Base-by-base conservation (phyloP, 2,888 invertebrate genomes). In the Erynnis tages region DNA sequence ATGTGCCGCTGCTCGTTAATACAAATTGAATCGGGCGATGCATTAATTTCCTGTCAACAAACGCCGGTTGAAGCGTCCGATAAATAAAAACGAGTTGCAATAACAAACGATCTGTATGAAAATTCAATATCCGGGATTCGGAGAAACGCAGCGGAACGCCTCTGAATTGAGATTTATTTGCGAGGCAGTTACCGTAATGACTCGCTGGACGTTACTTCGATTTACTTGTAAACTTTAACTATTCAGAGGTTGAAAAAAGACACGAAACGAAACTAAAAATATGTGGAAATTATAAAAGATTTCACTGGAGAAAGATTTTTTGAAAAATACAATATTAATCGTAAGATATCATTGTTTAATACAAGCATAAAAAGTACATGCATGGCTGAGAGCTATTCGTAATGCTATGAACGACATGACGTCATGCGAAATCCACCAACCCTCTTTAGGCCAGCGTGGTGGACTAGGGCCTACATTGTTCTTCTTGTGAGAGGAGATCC, bases 11-110 rank as follows among this genome's bases (percentile, higher is more conserved):
- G 60, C 63, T 71, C 68, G 73, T 74, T 74, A 74, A 70, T 68
- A 69, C 65, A 69, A 74, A 76, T 75, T 65, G 73, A 73, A 74
- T 76, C 71, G 65, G 68, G 58, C 65, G 71, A 71, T 79, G 80
- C 79, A 83, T 82, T 87, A 85, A 88, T 87, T 82, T 88, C 87
- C 87, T 84, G 83, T 73, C 77, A 79, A 72, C 72, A 73, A 71
- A 72, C 71, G 73, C 72, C 65, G 63, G 67, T 71, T 79, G 69
- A 80, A 81, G 76, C 67, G 72, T 65, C 63, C 76, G 71, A 79
- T 77, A 82, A 79, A 79, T 79, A 80, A 83, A 79, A 82, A 73
- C 66, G 66, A 64, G 10, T 73, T 72, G 71, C 69, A 76, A 72
- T 76, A 79, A 79, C 80, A 79, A 79, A 79, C 75, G 79, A 78